phyloP scores from a whole-genome alignment of 2,888 invertebrate species.

The Mactromeris polynyma region DNA sequence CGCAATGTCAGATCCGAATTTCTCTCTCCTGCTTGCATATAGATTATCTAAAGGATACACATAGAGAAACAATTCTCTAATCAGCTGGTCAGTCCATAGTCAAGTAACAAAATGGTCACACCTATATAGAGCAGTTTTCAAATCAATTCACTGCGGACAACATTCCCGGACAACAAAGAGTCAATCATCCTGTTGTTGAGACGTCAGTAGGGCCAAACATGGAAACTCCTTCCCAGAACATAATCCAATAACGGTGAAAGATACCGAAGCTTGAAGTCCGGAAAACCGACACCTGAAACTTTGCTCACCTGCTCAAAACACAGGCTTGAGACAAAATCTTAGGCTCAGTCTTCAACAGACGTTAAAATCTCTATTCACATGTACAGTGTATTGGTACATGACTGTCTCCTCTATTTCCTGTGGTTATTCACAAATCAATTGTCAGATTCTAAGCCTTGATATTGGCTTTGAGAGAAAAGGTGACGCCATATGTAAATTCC shows the following conservation, averaged over 20 bases:
- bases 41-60: too few relatives aligned
- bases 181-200: too few relatives aligned
- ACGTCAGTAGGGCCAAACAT: too few relatives aligned
- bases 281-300: slow-evolving; percentile 87
- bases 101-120: too few relatives aligned
- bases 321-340: slow-evolving; percentile 87
- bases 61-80: too few relatives aligned
- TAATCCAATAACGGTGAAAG: not conserved
- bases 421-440: slow-evolving; percentile 9
- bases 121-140: too few relatives aligned
- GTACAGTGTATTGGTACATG: not conserved
- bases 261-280: slow-evolving; percentile 10
- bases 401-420: not conserved
- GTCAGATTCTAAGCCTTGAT: not conserved
- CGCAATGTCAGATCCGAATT: too few relatives aligned
- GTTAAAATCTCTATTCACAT: not conserved
- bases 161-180: too few relatives aligned
- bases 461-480: not conserved
- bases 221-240: not conserved
- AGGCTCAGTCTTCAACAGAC: slow-evolving; percentile 78
- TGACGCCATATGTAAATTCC: not conserved
- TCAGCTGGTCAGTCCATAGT: too few relatives aligned
- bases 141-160: too few relatives aligned
- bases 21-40: too few relatives aligned
- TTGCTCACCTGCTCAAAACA: slow-evolving; percentile 86